Evolutionary conservation across 2,888 invertebrate genomes (phyloP).

Genomic region (Thereva nobilitata): DNA sequence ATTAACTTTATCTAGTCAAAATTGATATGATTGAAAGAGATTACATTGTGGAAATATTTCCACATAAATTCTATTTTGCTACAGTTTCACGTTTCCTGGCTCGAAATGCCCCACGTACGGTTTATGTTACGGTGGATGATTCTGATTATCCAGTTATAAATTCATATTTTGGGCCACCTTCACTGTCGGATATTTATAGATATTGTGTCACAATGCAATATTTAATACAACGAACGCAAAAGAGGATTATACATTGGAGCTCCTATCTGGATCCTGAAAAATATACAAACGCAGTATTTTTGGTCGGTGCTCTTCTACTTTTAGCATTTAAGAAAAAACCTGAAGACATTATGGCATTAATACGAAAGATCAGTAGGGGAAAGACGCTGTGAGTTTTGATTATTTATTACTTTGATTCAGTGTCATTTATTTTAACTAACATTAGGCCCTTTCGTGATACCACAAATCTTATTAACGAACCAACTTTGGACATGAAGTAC

Average conservation of each 20-base stretch:
- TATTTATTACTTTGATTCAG: neutral
- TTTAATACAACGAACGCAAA: slow-evolving; percentile 68
- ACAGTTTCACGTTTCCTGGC: slow-evolving; percentile 67
- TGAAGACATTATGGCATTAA: neutral
- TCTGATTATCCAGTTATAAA: slow-evolving; percentile 67
- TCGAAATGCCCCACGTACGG: slow-evolving; percentile 68
- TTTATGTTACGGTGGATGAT: slow-evolving; percentile 75
- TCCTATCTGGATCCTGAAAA: slow-evolving; percentile 69
- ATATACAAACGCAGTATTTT: slow-evolving; percentile 83
- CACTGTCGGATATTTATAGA: slow-evolving; percentile 81
- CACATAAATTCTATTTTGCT: slow-evolving; percentile 78
- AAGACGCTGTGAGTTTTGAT: neutral
- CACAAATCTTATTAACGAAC: neutral
- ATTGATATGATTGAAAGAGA: too few species aligned
- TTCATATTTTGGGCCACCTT: slow-evolving; percentile 88
- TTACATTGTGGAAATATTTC: slow-evolving; percentile 57
- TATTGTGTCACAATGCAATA: slow-evolving; percentile 79
- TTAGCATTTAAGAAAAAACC: slow-evolving; percentile 58
- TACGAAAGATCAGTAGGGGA: neutral
- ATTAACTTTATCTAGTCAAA: too few species aligned
- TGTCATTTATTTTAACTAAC: slow-evolving; percentile 15
- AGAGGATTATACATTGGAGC: slow-evolving; percentile 80
- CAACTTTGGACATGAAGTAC: slow-evolving; percentile 36
- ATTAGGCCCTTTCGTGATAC: slow-evolving; percentile 56
- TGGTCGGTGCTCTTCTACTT: slow-evolving; percentile 82